Conservation (phyloP, 2,797 vertebrate genomes). For the Brotula barbata region DNA sequence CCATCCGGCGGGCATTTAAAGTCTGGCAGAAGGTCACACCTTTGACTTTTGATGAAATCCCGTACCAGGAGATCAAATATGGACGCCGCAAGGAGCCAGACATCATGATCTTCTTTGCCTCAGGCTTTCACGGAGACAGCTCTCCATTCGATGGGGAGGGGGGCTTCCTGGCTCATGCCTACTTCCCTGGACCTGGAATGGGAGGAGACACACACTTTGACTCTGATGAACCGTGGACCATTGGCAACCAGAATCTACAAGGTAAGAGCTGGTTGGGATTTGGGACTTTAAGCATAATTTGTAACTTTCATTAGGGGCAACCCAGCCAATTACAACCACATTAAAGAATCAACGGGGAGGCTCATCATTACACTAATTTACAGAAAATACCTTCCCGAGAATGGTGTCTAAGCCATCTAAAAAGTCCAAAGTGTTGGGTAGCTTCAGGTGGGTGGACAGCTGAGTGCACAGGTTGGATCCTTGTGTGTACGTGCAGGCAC, state of each 20-base stretch:
- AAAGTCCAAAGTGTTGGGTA: neutral
- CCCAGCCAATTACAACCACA: neutral
- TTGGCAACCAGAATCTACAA: constrained; percentile 82
- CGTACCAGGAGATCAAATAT: constrained; percentile 82
- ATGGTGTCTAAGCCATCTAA: neutral
- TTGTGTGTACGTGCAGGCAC: neutral
- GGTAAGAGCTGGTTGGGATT: constrained; percentile 74
- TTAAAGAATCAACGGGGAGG: neutral
- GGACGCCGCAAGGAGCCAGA: constrained; percentile 86
- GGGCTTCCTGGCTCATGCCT: constrained; percentile 92
- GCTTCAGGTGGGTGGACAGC: constrained; percentile 4
- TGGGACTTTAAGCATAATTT: neutral
- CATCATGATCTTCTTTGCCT: constrained; percentile 92
- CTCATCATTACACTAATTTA: neutral
- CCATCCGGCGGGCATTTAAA: constrained; percentile 88
- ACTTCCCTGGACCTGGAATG: constrained; percentile 89
- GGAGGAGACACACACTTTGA: constrained; percentile 96
- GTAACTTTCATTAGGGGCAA: neutral
- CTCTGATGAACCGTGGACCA: constrained; percentile 89
- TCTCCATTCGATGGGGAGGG: constrained; percentile 92
- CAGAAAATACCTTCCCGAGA: neutral
- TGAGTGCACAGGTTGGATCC: neutral
- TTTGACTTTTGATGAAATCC: constrained; percentile 87
- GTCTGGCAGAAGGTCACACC: constrained; percentile 87
- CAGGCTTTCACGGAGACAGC: constrained; percentile 93